Evolutionary conservation across 2,888 invertebrate species (phyloP).

Genomic region (Leptura quadrifasciata): DNA sequence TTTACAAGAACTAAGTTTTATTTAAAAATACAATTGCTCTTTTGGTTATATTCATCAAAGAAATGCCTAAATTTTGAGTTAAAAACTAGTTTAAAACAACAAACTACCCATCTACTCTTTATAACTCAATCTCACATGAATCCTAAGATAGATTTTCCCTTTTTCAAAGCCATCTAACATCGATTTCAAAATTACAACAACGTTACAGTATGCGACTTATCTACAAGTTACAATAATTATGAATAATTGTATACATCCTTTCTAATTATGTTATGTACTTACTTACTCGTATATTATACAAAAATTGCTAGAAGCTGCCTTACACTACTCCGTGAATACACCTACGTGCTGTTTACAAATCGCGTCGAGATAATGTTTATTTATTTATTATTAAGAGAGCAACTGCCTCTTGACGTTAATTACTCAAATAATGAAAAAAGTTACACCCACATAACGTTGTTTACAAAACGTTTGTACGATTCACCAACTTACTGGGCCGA

Average conservation of each 20-base stretch:
- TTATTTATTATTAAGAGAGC: conserved; percentile 2
- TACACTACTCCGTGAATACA: not conserved
- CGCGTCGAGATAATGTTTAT: not conserved
- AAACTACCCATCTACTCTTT: not conserved
- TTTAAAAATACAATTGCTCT: too few species aligned
- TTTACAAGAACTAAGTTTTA: too few species aligned
- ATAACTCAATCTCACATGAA: not conserved
- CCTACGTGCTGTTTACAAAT: not conserved
- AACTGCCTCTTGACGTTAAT: conserved; percentile 15
- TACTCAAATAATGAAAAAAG: conserved; percentile 31
- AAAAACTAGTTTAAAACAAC: not conserved
- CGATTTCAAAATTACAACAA: not conserved
- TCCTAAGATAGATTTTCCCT: not conserved
- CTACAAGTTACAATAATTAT: not conserved
- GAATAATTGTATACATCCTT: not conserved
- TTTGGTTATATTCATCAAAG: too few species aligned
- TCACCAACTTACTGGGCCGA: conserved; percentile 5
- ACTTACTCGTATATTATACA: not conserved
- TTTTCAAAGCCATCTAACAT: not conserved
- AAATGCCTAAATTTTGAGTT: too few species aligned
- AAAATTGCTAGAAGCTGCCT: not conserved
- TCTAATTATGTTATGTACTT: not conserved
- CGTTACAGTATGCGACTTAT: not conserved
- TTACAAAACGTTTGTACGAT: conserved; percentile 32
- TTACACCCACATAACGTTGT: conserved; percentile 48